Percentiles rank a stretch among this genome's conserved stretches.
phyloP scores from a whole-genome alignment of 2,797 vertebrate species.

The Prunella strophiata region DNA sequence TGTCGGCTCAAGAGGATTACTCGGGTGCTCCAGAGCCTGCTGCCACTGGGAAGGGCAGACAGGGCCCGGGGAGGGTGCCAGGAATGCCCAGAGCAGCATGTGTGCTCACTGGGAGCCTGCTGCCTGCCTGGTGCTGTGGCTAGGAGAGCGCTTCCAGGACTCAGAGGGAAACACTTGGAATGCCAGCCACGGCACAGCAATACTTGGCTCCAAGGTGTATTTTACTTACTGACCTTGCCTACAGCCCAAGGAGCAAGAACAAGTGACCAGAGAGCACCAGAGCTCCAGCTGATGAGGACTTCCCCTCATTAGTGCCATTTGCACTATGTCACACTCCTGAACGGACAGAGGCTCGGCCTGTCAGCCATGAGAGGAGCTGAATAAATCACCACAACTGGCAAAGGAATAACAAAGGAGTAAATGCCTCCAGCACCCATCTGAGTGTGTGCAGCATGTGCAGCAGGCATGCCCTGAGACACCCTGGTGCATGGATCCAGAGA shows the following conservation, averaged over 20 bases:
- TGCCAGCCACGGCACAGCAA: accelerated
- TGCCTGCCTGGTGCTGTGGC: accelerated
- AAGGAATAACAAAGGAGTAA: neutral
- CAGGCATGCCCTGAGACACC: neutral
- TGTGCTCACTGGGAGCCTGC: neutral
- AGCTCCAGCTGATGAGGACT: neutral
- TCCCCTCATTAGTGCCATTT: neutral
- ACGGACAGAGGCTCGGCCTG: neutral
- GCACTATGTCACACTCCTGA: neutral
- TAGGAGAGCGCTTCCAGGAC: neutral
- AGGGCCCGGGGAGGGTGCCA: neutral
- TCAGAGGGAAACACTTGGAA: neutral
- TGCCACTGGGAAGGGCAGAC: neutral
- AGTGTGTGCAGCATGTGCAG: neutral
- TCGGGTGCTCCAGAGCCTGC: neutral
- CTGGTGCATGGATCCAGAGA: neutral
- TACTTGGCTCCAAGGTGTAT: neutral
- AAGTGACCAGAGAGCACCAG: neutral
- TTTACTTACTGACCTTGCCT: neutral
- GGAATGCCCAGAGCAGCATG: neutral
- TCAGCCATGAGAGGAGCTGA: neutral
- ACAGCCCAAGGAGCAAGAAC: neutral
- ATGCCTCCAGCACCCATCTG: neutral
- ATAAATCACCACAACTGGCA: neutral
- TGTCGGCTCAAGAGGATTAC: neutral